Evolutionary conservation across 2,113 vertebrate species (phyloP), one percentile per base, ranked within the genome.

Genomic region (Mesembrinibis cayennensis): DNA sequence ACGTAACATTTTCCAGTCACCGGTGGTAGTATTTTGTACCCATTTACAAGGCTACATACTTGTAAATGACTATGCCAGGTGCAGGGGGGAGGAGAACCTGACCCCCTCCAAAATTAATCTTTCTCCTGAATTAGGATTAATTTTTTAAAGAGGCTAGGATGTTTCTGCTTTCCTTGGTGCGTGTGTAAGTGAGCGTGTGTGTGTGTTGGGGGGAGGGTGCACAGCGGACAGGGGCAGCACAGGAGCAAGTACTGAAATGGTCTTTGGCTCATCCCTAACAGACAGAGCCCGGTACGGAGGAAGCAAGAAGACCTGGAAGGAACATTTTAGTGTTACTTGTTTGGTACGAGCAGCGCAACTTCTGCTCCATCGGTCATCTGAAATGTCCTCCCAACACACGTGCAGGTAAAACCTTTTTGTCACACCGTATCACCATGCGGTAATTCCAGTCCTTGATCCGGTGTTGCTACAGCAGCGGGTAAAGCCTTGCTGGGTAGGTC

Each of bases 21-120:
- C 38, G 44, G 49, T 59, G 45, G 81, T 42, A 70, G 56, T 77
- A 79, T 89, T 93, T 95, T 90, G 71, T 78, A 82, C 42, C 52
- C 72, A 18, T 82, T 92, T 91, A 81, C 72, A 69, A 85, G 66
- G 80, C 93, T 86, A 25, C 16, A 14, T 62, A 21, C 47, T 93
- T 83, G 38, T 90, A 95, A 97, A 91, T 87, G 92, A 92, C 50
- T 82, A 40, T 15, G 55, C 89, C 95, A 96, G 93, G 93, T 97
- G 94, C 89, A 79, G 65, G 38, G 62, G n/a, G 49, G 53, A 82
- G 13, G 61, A 89, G 42, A 95, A 90, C 70, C 65, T 47, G 87
- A 91, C 38, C 26, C 16, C 23, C 30, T 85, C 47, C 65, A 52
- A 81, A 79, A 82, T 87, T 32, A 61, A 13, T 89, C 74, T 93